Base-by-base conservation (phyloP, 1,140 invertebrate genomes). In the Spodoptera frugiperda region DNA sequence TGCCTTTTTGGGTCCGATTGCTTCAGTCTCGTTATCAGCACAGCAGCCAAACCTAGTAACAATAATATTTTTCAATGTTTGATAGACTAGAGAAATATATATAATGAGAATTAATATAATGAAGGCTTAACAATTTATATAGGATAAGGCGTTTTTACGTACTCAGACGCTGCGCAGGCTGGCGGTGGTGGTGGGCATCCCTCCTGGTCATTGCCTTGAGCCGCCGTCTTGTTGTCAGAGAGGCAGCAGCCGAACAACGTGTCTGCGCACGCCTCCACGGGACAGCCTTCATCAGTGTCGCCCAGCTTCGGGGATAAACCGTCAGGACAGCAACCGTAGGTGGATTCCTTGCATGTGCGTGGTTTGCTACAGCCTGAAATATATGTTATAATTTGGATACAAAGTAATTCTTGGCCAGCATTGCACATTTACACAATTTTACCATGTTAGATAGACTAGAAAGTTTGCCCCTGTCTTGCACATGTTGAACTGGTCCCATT, bases 251-350 rank as follows among this genome's bases (percentile, higher is more conserved):
- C 97, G 81, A 97, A 98, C 17, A 98, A 93, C 0, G 97, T 97
- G 84, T 97, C 96, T 0, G 96, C 95, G 84, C 98, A 98, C 12
- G 96, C 95, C 3, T 95, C 93, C 14, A 95, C 91, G 3, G 97
- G 97, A 90, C 98, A 99, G 5, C 97, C 98, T 87, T 96, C 94
- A 21, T 95, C 94, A 15, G 97, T 95, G 0, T 95, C 93, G 8
- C 97, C 98, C 53, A 94, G 87, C 0, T 98, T 98, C 5, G 97
- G 95, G 0, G 98, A 98, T 0, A 98, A 96, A 1, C 96, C 97
- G 91, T 99, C 98, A 9, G 96, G 94, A 89, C 99, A 99, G 93
- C 98, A 99, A 4, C 98, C 98, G 86, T 95, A 97, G 84, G 96
- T 95, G 0, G 98, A 97, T 55, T 98, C 98, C 80, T 95, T 95